These are phyloP conservation scores for Schizothorax lantsangensis DNA, from an alignment of 2,797 vertebrate genomes.

Conservation along the genomic window DNA sequence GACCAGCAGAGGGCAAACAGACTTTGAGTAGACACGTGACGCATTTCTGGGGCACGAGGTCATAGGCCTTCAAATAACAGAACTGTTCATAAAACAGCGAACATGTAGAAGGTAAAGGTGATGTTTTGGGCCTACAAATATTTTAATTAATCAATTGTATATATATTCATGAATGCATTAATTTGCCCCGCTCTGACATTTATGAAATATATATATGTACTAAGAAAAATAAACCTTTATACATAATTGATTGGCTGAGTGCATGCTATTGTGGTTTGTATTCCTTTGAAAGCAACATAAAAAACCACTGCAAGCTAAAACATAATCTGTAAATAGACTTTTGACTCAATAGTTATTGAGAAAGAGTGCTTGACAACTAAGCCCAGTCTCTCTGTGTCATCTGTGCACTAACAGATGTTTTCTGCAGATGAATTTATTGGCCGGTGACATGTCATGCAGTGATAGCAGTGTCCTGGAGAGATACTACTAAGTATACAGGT, in stretches of 20 bases:
- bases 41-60: background rate
- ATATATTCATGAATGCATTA: background rate
- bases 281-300: background rate
- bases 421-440: background rate
- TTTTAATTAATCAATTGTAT: too few relatives aligned
- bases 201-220: background rate
- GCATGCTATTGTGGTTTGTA: background rate
- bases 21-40: background rate
- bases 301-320: background rate
- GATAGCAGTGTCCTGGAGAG: background rate
- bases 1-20: conserved; percentile 39
- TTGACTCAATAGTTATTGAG: background rate
- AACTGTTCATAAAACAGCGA: background rate
- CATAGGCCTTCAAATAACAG: background rate
- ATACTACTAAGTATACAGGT: background rate
- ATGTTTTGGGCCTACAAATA: too few relatives aligned
- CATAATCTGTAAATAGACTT: background rate
- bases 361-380: background rate
- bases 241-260: background rate
- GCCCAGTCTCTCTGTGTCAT: background rate
- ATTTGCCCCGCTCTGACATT: background rate
- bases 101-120: too few relatives aligned
- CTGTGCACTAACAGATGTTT: background rate
- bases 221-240: background rate
- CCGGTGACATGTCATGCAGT: background rate